Evolutionary conservation across 2,797 vertebrate species (phyloP).

Genomic region (Salarias fasciatus): DNA sequence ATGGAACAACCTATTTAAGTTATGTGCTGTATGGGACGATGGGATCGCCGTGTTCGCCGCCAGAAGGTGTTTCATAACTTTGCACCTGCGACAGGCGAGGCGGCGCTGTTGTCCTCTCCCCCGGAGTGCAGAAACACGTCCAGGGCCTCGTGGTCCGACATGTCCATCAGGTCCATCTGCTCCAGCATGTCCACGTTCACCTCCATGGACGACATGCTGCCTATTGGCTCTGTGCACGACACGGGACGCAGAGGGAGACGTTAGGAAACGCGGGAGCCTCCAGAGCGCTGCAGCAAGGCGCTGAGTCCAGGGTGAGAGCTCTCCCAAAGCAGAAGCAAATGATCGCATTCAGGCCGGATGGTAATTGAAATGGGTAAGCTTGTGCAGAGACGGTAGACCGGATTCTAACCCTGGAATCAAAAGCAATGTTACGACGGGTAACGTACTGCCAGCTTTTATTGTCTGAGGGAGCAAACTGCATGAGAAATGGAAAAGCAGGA

Average conservation of each 20-base stretch:
- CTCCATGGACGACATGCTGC: slow-evolving; percentile 97
- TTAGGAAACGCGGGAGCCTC: background rate
- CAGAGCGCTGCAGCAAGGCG: slow-evolving; percentile 47
- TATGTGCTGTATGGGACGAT: no score
- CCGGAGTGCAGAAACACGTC: slow-evolving; percentile 91
- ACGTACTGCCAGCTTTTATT: slow-evolving; percentile 10
- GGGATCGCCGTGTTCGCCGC: no score
- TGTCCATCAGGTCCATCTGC: slow-evolving; percentile 93
- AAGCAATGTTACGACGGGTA: slow-evolving; percentile 11
- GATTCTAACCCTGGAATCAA: background rate
- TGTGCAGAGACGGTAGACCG: slow-evolving; percentile 1
- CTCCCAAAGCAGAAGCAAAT: slow-evolving; percentile 53
- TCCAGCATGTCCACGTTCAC: slow-evolving; percentile 95
- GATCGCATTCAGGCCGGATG: slow-evolving; percentile 45
- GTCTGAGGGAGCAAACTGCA: slow-evolving; percentile 19
- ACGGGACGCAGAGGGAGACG: slow-evolving; percentile 9
- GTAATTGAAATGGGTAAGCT: slow-evolving; percentile 44
- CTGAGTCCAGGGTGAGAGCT: slow-evolving; percentile 68
- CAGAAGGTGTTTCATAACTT: no score
- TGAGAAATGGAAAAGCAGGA: slow-evolving; percentile 11
- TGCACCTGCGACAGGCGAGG: slow-evolving; percentile 88
- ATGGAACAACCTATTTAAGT: background rate
- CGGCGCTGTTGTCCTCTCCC: slow-evolving; percentile 83
- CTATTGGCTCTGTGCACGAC: slow-evolving; percentile 86
- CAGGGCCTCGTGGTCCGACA: slow-evolving; percentile 91